phyloP scores from a whole-genome alignment of 2,113 vertebrate genomes.

The Galeopterus variegatus region DNA sequence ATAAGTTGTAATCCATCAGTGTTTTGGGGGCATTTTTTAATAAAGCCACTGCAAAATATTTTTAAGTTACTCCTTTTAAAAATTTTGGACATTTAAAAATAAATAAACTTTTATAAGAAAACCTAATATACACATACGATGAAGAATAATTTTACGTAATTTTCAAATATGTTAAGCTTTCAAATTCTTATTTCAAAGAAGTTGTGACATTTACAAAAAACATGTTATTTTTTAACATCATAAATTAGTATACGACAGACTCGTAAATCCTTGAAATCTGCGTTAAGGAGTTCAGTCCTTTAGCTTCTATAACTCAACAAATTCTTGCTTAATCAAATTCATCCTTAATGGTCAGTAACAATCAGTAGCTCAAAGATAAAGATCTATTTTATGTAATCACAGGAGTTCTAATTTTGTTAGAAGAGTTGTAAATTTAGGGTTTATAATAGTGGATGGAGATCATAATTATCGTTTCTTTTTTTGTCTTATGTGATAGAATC shows the following conservation, averaged over 20 bases:
- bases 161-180: not conserved
- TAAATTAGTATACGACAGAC: not conserved
- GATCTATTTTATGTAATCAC: not conserved
- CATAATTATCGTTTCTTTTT: not conserved
- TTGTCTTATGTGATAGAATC: not conserved
- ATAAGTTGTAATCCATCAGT: not conserved
- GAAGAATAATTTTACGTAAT: not conserved
- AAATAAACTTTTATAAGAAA: not conserved
- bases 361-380: not conserved
- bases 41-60: not conserved
- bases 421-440: not conserved
- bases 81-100: not conserved
- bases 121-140: not conserved
- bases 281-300: not conserved
- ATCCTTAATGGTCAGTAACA: not conserved
- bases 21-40: not conserved
- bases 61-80: not conserved
- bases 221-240: constrained; percentile 30
- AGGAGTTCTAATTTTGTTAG: not conserved
- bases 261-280: not conserved
- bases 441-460: not conserved
- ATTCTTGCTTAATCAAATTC: not conserved
- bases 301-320: not conserved
- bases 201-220: not conserved
- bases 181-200: constrained; percentile 12